These are phyloP conservation scores for Osmoderma eremita DNA, from an alignment of 2,888 invertebrate genomes.

Conservation along the genomic window DNA sequence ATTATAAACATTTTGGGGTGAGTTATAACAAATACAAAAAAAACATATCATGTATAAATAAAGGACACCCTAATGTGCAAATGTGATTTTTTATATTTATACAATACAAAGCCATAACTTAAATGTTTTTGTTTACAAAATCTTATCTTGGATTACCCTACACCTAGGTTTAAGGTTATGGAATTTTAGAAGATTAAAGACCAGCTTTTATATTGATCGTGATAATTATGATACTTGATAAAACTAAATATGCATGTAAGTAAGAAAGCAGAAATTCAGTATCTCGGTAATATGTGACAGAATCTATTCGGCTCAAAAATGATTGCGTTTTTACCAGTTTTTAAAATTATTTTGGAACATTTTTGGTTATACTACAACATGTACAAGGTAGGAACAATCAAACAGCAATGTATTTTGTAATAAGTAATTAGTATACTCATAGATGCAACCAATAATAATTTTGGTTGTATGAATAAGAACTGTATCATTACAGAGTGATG, in stretches of 20 bases:
- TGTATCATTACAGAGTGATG: too few species aligned
- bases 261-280: background rate
- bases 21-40: too few species aligned
- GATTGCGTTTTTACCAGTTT: slow-evolving; percentile 14
- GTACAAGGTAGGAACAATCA: slow-evolving; percentile 14
- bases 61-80: too few species aligned
- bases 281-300: slow-evolving; percentile 1
- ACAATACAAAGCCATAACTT: background rate
- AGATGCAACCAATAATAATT: too few species aligned
- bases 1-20: too few species aligned
- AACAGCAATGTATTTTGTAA: too few species aligned
- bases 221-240: slow-evolving; percentile 23
- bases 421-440: too few species aligned
- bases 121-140: background rate
- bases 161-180: background rate
- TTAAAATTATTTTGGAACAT: slow-evolving; percentile 5
- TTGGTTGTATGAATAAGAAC: too few species aligned
- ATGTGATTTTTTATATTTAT: background rate
- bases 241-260: slow-evolving; percentile 5
- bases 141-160: slow-evolving; percentile 1
- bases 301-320: slow-evolving; percentile 2
- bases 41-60: too few species aligned
- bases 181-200: slow-evolving; percentile 30
- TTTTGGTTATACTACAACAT: slow-evolving; percentile 19
- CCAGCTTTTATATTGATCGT: too few species aligned